Conservation (phyloP, 1,140 invertebrate genomes). For the Drosophila navojoa region DNA sequence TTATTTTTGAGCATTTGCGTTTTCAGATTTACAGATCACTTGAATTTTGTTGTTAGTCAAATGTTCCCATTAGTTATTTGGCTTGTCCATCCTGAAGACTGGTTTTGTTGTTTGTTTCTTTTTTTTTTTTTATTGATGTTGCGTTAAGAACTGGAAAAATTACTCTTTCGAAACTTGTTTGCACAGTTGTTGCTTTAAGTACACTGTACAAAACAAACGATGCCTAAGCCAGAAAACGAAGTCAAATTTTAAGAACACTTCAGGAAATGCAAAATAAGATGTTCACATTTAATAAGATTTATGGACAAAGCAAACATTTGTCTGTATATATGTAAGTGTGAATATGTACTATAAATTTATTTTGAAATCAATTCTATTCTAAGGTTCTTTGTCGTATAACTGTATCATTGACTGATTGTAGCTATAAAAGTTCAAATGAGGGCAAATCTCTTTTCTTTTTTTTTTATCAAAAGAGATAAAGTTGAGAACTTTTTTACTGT, state of each 20-base stretch:
- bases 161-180: slow-evolving; percentile 19
- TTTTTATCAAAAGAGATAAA: neutral
- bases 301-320: neutral
- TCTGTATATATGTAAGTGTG: neutral
- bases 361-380: neutral
- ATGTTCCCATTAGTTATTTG: neutral
- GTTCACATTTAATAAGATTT: too few relatives aligned
- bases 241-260: too few relatives aligned
- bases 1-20: neutral
- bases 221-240: neutral
- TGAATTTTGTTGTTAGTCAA: neutral
- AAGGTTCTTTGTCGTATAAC: neutral
- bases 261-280: too few relatives aligned
- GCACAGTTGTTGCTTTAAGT: slow-evolving; percentile 23
- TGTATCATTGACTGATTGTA: too few relatives aligned
- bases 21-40: too few relatives aligned
- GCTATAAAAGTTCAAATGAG: too few relatives aligned
- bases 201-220: slow-evolving; percentile 1
- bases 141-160: slow-evolving; percentile 14
- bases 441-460: too few relatives aligned
- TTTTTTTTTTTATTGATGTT: slow-evolving; percentile 10
- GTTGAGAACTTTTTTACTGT: neutral
- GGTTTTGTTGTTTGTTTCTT: slow-evolving; percentile 7
- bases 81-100: neutral
- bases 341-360: neutral